phyloP scores from a whole-genome alignment of 2,888 invertebrate species.

The Theodoxus fluviatilis region DNA sequence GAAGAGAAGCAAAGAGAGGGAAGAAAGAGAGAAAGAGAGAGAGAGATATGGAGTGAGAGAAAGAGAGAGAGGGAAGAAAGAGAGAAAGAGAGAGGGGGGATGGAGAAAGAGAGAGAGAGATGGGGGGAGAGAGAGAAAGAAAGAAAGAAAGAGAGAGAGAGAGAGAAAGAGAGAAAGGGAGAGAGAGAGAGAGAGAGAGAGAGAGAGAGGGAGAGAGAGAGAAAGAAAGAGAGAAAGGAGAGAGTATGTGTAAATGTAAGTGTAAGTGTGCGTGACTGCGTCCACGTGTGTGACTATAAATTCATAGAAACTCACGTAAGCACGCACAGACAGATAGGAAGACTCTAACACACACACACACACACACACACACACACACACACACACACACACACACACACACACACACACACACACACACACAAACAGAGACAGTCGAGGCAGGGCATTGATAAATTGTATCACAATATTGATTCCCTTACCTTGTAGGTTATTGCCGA shows the following conservation, averaged over 20 bases:
- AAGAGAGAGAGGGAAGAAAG: not conserved
- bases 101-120: too few relatives aligned
- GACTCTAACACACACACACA: not conserved
- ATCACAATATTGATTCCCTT: too few relatives aligned
- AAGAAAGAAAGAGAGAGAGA: not conserved
- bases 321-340: too few relatives aligned
- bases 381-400: not conserved
- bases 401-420: slow-evolving; percentile 7
- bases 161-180: not conserved
- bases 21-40: not conserved
- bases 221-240: not conserved
- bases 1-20: not conserved
- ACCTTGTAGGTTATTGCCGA: too few relatives aligned
- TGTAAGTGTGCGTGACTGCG: not conserved
- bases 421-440: too few relatives aligned
- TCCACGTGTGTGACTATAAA: too few relatives aligned
- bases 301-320: too few relatives aligned
- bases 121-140: slow-evolving; percentile 21
- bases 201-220: not conserved
- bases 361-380: slow-evolving; percentile 4
- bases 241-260: not conserved
- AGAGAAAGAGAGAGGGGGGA: not conserved
- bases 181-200: too few relatives aligned
- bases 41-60: not conserved
- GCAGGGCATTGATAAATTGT: too few relatives aligned